phyloP scores from a whole-genome alignment of 2,888 invertebrate species.

The Hypena proboscidalis region DNA sequence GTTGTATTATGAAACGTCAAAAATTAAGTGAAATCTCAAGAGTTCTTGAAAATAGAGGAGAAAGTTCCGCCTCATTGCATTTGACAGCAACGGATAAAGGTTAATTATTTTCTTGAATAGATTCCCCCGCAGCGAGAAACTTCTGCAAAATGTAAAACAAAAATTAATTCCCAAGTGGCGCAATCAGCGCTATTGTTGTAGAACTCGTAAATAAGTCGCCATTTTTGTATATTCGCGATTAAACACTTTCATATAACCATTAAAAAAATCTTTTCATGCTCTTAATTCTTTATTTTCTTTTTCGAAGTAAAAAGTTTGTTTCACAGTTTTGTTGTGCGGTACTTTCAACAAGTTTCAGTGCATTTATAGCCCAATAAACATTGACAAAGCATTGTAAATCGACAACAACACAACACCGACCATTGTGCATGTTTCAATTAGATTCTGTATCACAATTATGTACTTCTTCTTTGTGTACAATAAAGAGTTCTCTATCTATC shows the following conservation, averaged over 20 bases:
- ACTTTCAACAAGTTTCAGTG: no score
- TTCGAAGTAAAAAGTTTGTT: no score
- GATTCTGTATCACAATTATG: no score
- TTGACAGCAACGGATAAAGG: constrained; percentile 58
- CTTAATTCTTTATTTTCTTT: constrained; percentile 28
- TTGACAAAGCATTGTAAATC: no score
- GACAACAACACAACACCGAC: no score
- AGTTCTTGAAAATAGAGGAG: no score
- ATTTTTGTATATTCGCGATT: constrained; percentile 43
- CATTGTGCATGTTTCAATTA: no score
- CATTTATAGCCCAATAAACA: no score
- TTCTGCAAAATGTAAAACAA: constrained; percentile 29
- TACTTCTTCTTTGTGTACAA: no score
- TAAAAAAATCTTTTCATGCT: constrained; percentile 30
- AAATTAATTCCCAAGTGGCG: constrained; percentile 43
- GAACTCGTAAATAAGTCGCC: constrained; percentile 42
- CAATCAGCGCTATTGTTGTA: constrained; percentile 50
- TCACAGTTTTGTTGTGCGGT: no score
- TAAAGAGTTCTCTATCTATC: no score
- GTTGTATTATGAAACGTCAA: constrained; percentile 13
- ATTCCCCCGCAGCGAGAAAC: constrained; percentile 30
- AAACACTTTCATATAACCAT: constrained; percentile 48
- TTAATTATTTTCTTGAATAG: constrained; percentile 65
- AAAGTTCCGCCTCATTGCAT: constrained; percentile 47
- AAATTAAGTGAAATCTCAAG: no score